These are phyloP conservation scores for Argopecten irradians DNA, from an alignment of 1,140 invertebrate species.

Conservation along the genomic window DNA sequence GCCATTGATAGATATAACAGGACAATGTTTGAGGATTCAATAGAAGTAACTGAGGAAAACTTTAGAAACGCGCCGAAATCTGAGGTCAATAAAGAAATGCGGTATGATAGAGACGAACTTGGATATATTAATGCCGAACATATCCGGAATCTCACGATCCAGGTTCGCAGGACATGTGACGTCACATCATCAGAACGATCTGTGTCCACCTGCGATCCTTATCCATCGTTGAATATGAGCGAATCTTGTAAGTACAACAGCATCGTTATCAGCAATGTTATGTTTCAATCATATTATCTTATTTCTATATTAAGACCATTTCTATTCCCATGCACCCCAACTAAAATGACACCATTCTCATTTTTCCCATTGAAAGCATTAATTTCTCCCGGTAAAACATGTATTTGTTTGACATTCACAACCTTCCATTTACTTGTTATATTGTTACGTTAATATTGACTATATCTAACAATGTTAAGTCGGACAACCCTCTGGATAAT, in stretches of 20 bases:
- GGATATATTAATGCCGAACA: neutral
- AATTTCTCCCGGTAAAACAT: too few relatives aligned
- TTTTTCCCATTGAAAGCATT: too few relatives aligned
- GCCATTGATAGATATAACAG: slow-evolving; percentile 79
- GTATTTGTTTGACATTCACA: too few relatives aligned
- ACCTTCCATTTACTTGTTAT: too few relatives aligned
- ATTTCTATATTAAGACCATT: too few relatives aligned
- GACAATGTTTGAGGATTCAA: slow-evolving; percentile 69
- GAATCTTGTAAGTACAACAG: slow-evolving; percentile 62
- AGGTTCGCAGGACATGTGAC: slow-evolving; percentile 24
- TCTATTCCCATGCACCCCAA: too few relatives aligned
- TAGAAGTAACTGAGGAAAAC: slow-evolving; percentile 52
- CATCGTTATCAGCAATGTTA: neutral
- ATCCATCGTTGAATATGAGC: slow-evolving; percentile 47
- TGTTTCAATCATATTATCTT: too few relatives aligned
- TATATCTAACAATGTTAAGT: too few relatives aligned
- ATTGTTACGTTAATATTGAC: too few relatives aligned
- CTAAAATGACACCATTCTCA: too few relatives aligned
- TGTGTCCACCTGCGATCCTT: slow-evolving; percentile 40
- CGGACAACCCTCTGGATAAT: too few relatives aligned
- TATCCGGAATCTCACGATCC: neutral
- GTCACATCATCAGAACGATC: slow-evolving; percentile 29
- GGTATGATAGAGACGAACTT: slow-evolving; percentile 35
- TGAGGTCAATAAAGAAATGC: slow-evolving; percentile 32
- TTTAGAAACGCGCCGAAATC: slow-evolving; percentile 1